A percentile compares a stretch with the other conserved stretches of the same genome.
phyloP scores from a whole-genome alignment of 1,140 invertebrate species.

The Holcopasites calliopsidis region DNA sequence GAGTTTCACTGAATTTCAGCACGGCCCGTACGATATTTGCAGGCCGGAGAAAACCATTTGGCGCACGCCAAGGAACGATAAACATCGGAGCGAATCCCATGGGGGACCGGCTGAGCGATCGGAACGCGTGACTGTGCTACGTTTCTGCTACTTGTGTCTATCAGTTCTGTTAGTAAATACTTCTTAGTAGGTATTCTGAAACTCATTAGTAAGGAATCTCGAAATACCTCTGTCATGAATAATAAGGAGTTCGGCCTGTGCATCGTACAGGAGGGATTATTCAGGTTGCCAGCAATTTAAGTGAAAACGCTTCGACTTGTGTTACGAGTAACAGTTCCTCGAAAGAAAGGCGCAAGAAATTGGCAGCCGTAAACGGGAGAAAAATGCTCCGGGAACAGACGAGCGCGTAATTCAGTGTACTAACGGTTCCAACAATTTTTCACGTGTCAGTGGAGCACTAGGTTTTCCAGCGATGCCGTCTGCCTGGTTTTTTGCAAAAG shows the following conservation, averaged over 20 bases:
- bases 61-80: not conserved
- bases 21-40: not conserved
- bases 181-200: no score
- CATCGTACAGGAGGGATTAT: no score
- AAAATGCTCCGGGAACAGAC: conserved; percentile 7
- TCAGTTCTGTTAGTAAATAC: not conserved
- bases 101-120: not conserved
- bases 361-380: conserved; percentile 12
- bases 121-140: no score
- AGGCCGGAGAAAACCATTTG: conserved; percentile 2
- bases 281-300: not conserved
- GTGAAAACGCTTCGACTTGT: not conserved
- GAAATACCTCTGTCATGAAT: no score
- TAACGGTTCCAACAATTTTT: conserved; percentile 51
- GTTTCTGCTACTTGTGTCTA: no score
- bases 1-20: not conserved
- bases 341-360: conserved; percentile 22
- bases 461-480: conserved; percentile 34
- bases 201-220: no score
- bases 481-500: not conserved
- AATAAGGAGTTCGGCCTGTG: no score
- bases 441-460: conserved; percentile 49
- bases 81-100: not conserved
- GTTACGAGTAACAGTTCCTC: conserved; percentile 1
- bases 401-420: conserved; percentile 7